These are phyloP conservation scores for Altica lythri DNA, from an alignment of 2,888 invertebrate genomes.

Conservation along the genomic window DNA sequence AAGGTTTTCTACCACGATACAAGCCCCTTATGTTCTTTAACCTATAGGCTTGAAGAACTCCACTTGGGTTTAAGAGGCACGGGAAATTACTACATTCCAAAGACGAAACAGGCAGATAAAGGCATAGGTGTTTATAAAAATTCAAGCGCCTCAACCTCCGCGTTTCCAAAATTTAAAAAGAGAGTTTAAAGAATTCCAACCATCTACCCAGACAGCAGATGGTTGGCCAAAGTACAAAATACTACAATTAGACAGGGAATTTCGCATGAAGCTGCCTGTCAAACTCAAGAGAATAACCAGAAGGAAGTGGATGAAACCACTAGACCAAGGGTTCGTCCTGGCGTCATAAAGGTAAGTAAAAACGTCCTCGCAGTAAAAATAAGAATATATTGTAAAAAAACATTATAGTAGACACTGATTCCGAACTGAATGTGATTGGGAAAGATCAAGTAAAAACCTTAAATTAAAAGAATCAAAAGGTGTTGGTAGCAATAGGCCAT, in stretches of 20 bases:
- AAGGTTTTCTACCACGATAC: too few relatives aligned
- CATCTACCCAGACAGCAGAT: conserved; percentile 3
- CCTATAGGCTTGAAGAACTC: neutral
- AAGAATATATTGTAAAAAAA: neutral
- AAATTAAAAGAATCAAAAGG: too few relatives aligned
- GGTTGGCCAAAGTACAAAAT: conserved; percentile 5
- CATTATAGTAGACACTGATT: neutral
- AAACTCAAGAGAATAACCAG: neutral
- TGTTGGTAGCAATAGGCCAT: neutral
- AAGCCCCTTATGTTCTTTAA: neutral
- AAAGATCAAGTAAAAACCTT: neutral
- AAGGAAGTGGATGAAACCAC: neutral
- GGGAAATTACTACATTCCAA: neutral
- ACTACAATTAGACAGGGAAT: conserved; percentile 5
- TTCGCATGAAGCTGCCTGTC: neutral
- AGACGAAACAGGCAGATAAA: neutral
- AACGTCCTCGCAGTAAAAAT: neutral
- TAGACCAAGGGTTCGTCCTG: conserved; percentile 5
- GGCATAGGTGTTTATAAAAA: neutral
- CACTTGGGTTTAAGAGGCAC: neutral
- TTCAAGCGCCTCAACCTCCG: neutral
- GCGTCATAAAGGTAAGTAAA: neutral
- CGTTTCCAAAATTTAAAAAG: neutral
- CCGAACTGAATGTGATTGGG: neutral
- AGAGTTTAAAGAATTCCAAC: neutral